Conservation (phyloP, 2,797 vertebrate species). For the Gymnoscopelus microlampas region DNA sequence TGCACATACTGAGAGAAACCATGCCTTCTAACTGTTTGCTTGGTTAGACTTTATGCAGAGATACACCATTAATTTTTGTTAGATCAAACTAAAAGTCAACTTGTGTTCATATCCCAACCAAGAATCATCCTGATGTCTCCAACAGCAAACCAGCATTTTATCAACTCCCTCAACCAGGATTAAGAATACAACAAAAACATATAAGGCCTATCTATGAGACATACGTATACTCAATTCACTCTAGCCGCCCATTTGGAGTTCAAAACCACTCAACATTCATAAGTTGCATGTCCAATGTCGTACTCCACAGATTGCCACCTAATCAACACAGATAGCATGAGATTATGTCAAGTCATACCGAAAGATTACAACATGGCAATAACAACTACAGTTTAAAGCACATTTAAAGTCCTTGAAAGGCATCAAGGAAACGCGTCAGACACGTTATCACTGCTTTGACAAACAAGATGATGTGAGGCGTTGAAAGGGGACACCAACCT, state of each 20-base stretch:
- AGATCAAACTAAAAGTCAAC: too few relatives aligned
- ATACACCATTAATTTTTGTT: too few relatives aligned
- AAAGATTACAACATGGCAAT: background rate
- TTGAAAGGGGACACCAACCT: conserved; percentile 72
- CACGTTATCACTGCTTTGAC: background rate
- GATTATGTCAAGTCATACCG: conserved; percentile 8
- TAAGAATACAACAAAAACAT: too few relatives aligned
- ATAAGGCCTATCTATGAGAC: too few relatives aligned
- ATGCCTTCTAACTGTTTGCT: too few relatives aligned
- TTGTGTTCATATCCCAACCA: too few relatives aligned
- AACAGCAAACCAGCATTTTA: too few relatives aligned
- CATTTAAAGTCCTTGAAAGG: background rate
- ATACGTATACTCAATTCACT: too few relatives aligned
- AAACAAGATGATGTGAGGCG: conserved; percentile 15
- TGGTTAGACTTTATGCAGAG: too few relatives aligned
- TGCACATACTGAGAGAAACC: too few relatives aligned
- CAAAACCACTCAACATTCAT: conserved; percentile 22
- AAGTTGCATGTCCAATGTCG: conserved; percentile 35
- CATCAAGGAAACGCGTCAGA: background rate
- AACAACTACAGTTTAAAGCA: background rate
- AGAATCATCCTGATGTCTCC: too few relatives aligned
- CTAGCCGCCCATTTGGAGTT: background rate
- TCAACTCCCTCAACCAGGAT: too few relatives aligned
- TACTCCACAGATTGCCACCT: conserved; percentile 18
- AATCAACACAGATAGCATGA: conserved; percentile 12